Conservation (phyloP, 2,888 invertebrate genomes). For the Dasysyrphus tricinctus region DNA sequence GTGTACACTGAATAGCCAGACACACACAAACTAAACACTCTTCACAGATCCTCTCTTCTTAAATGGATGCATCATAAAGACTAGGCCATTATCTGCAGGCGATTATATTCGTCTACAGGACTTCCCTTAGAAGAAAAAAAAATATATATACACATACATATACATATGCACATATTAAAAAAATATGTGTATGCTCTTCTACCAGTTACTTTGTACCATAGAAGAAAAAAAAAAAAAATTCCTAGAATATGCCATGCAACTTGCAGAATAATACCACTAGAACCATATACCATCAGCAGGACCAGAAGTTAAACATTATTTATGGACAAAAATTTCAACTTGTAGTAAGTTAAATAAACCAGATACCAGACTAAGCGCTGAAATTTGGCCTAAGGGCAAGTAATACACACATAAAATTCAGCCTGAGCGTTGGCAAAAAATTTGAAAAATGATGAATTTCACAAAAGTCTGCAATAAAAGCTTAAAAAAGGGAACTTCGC, state of each 20-base stretch:
- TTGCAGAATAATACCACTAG: constrained; percentile 15
- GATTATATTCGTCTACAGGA: constrained; percentile 70
- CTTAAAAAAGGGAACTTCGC: constrained; percentile 25
- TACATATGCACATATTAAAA: background rate
- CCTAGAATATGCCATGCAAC: constrained; percentile 15
- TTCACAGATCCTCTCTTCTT: constrained; percentile 4
- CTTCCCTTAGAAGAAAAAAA: constrained; percentile 27
- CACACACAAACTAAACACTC: background rate
- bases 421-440: constrained; percentile 14
- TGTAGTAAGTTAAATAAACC: constrained; percentile 71
- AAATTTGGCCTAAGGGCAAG: constrained; percentile 63
- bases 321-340: constrained; percentile 72
- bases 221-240: background rate
- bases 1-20: background rate
- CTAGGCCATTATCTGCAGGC: constrained; percentile 73
- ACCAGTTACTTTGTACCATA: background rate
- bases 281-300: constrained; percentile 23
- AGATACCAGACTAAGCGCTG: constrained; percentile 69
- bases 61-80: constrained; percentile 49
- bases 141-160: constrained; percentile 29
- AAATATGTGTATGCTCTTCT: background rate
- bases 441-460: constrained; percentile 30
- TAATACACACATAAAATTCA: constrained; percentile 33
- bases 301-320: constrained; percentile 73
- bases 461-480: constrained; percentile 56